Evolutionary conservation across 2,113 vertebrate genomes (phyloP).

Genomic region (Cochlearius cochlearius): DNA sequence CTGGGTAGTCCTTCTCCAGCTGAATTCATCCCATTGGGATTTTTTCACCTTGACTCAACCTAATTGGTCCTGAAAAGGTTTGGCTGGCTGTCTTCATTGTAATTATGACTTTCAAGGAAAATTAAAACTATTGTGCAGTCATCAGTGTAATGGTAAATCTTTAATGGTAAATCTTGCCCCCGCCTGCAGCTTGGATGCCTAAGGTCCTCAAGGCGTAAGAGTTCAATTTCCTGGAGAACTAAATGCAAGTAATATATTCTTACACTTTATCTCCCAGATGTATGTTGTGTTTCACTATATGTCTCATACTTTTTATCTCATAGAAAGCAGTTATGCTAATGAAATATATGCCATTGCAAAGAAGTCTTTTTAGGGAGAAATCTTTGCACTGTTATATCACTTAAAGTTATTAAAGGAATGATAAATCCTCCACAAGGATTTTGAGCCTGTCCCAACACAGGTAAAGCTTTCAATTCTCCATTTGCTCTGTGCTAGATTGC

Average conservation of each 20-base stretch:
- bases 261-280: not conserved
- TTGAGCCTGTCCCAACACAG: not conserved
- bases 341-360: not conserved
- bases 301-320: not conserved
- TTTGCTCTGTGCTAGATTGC: not conserved
- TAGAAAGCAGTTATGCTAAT: not conserved
- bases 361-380: not conserved
- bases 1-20: not conserved
- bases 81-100: not conserved
- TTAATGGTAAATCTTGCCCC: not conserved
- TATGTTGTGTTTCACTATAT: not conserved
- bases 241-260: not conserved
- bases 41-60: not conserved
- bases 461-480: not conserved
- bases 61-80: not conserved
- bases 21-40: not conserved
- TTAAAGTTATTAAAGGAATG: not conserved
- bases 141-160: not conserved
- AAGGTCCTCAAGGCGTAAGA: not conserved
- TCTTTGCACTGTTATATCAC: not conserved
- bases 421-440: not conserved
- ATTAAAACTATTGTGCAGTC: not conserved
- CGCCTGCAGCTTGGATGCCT: not conserved
- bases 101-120: conserved; percentile 17
- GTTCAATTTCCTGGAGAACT: not conserved